Conservation (phyloP, 1,140 invertebrate genomes). For the Charaxes varanes region DNA sequence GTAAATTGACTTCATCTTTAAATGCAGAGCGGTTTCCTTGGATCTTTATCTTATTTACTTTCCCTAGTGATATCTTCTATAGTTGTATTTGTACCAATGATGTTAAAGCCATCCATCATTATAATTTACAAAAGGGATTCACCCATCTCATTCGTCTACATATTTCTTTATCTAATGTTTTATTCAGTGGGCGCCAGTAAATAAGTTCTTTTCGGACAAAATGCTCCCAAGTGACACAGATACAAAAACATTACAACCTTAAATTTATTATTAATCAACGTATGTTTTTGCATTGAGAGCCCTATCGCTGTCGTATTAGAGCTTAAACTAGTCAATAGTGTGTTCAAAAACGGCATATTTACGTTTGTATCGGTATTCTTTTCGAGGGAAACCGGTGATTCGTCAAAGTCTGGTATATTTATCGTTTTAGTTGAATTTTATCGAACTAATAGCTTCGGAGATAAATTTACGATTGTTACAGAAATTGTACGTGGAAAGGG, state of each 20-base stretch:
- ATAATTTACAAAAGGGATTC: slow-evolving; percentile 6
- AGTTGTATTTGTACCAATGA: too few relatives aligned
- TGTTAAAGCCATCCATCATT: too few relatives aligned
- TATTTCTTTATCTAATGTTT: slow-evolving; percentile 61
- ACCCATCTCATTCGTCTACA: slow-evolving; percentile 25
- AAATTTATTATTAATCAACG: neutral
- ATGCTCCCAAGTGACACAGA: slow-evolving; percentile 69
- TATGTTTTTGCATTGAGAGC: slow-evolving; percentile 4
- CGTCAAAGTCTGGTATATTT: slow-evolving; percentile 71
- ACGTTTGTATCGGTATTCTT: slow-evolving; percentile 48
- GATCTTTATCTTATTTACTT: too few relatives aligned
- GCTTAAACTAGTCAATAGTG: slow-evolving; percentile 1
- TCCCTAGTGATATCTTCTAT: too few relatives aligned
- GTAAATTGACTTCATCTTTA: too few relatives aligned
- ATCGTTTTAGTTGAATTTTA: slow-evolving; percentile 73
- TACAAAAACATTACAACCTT: slow-evolving; percentile 50
- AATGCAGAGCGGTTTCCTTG: too few relatives aligned
- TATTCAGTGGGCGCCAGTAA: slow-evolving; percentile 62
- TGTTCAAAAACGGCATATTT: slow-evolving; percentile 12
- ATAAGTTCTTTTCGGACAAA: slow-evolving; percentile 69
- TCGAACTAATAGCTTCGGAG: slow-evolving; percentile 68
- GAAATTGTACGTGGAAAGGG: slow-evolving; percentile 54
- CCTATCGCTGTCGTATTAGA: slow-evolving; percentile 10
- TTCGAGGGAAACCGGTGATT: slow-evolving; percentile 64
- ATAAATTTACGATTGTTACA: slow-evolving; percentile 69